These are phyloP conservation scores for Dendropsophus ebraccatus DNA, from an alignment of 2,113 vertebrate species.

Conservation along the genomic window DNA sequence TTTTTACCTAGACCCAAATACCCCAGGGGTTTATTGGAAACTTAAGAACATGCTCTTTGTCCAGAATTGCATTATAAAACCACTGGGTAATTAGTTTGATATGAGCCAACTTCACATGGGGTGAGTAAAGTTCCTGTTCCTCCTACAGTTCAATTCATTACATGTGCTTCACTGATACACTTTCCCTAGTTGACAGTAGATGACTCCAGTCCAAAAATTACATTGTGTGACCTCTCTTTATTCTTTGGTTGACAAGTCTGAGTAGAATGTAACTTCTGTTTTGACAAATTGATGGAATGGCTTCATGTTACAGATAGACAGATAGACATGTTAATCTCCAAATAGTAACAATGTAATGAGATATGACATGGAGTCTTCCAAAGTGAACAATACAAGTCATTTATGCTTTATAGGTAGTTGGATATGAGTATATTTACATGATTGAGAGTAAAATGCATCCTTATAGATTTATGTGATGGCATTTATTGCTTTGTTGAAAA, in stretches of 20 bases:
- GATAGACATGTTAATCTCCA: neutral
- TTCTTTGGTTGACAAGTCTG: neutral
- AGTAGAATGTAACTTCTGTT: slow-evolving; percentile 10
- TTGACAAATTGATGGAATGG: neutral
- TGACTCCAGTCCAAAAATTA: neutral
- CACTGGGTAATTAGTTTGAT: neutral
- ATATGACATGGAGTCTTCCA: neutral
- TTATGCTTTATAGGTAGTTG: neutral
- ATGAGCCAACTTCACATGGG: neutral
- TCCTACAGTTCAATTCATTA: neutral
- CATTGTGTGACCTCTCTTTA: slow-evolving; percentile 6
- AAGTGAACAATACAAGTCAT: neutral
- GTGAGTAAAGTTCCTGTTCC: neutral
- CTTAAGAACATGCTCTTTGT: neutral
- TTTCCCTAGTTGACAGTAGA: neutral
- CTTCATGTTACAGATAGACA: slow-evolving; percentile 1
- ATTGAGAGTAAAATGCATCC: neutral
- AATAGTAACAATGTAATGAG: neutral
- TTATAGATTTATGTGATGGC: neutral
- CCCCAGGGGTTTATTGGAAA: no score
- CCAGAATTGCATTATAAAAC: neutral
- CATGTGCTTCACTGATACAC: neutral
- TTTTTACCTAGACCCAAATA: neutral
- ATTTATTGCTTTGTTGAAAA: neutral
- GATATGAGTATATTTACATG: neutral